A percentile compares a stretch with the other conserved stretches of the same genome.
Conservation (phyloP, 2,113 vertebrate species). For the Boleophthalmus pectinirostris region DNA sequence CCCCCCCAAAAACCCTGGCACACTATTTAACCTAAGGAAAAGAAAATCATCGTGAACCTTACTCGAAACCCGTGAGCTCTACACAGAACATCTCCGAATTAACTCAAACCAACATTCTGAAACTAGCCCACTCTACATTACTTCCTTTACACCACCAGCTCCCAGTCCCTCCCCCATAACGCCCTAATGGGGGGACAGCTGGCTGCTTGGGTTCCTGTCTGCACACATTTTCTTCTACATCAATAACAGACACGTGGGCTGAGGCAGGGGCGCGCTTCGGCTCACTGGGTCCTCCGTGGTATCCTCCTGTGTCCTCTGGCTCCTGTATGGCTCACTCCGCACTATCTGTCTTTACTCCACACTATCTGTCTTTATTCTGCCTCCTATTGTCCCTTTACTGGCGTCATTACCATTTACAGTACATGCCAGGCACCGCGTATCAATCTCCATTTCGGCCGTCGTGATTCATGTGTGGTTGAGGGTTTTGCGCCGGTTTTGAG, state of each 20-base stretch:
- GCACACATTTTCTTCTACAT: slow-evolving; percentile 72
- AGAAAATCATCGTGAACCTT: neutral
- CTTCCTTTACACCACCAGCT: neutral
- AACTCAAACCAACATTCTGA: slow-evolving; percentile 43
- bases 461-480: slow-evolving; percentile 10
- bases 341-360: slow-evolving; percentile 28
- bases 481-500: slow-evolving; percentile 21
- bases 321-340: slow-evolving; percentile 21
- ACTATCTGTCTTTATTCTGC: slow-evolving; percentile 31
- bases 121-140: neutral
- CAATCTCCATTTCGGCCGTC: slow-evolving; percentile 14
- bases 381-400: neutral
- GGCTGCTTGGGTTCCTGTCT: slow-evolving; percentile 74
- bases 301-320: slow-evolving; percentile 48
- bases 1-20: neutral
- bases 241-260: slow-evolving; percentile 69
- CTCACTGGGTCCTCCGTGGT: slow-evolving; percentile 60
- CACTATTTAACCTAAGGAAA: no score
- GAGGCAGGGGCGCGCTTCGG: slow-evolving; percentile 52
- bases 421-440: slow-evolving; percentile 11
- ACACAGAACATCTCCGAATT: neutral
- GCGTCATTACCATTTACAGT: slow-evolving; percentile 17
- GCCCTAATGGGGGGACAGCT: slow-evolving; percentile 71
- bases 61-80: neutral
- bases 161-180: slow-evolving; percentile 61